Evolutionary conservation across 2,113 vertebrate species (phyloP).

Genomic region (Paramormyrops kingsleyae): DNA sequence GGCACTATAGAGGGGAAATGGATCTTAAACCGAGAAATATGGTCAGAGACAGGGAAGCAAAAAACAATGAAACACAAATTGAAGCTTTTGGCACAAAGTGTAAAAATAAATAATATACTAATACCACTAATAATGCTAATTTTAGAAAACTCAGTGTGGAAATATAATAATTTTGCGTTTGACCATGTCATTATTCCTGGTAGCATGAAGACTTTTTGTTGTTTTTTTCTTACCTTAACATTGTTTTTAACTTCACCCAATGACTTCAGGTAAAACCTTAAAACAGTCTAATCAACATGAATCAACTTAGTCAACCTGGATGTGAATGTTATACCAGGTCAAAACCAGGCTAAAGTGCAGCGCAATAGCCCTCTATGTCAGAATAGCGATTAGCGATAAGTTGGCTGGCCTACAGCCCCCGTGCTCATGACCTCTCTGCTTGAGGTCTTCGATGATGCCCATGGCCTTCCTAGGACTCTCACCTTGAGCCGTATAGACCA

Average conservation of each 20-base stretch:
- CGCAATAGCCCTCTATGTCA: neutral
- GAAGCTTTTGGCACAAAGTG: neutral
- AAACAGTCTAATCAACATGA: neutral
- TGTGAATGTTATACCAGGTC: neutral
- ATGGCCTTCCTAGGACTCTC: conserved; percentile 23
- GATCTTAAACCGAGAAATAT: neutral
- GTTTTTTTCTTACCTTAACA: neutral
- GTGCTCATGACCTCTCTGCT: neutral
- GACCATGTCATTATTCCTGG: neutral
- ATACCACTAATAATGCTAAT: neutral
- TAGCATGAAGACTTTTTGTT: neutral
- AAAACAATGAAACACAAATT: neutral
- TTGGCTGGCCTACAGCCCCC: neutral
- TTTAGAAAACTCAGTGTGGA: neutral
- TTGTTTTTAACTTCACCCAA: neutral
- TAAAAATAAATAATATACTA: neutral
- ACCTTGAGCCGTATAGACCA: conserved; percentile 74
- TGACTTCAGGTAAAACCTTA: neutral
- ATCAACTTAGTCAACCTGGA: neutral
- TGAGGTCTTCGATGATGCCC: no score
- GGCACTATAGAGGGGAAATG: neutral
- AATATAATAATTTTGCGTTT: neutral
- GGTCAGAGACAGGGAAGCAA: neutral
- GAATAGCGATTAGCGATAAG: neutral
- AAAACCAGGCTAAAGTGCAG: neutral